Conservation (phyloP, 2,888 invertebrate species). For the Synanthedon myopaeformis region DNA sequence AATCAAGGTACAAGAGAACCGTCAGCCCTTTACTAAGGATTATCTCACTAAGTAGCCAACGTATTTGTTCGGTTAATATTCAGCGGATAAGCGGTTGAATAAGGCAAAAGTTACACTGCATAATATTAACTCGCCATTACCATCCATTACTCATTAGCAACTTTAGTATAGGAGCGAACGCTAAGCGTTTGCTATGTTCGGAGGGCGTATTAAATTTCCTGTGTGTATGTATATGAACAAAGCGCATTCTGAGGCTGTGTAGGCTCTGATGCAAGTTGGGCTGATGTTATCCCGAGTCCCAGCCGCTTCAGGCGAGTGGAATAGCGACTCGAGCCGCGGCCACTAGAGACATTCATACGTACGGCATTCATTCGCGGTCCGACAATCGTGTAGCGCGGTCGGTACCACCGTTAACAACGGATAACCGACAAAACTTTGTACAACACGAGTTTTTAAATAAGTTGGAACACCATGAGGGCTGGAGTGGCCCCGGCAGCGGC, state of each 20-base stretch:
- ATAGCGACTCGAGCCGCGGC: slow-evolving; percentile 9
- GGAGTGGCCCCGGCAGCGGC: slow-evolving; percentile 28
- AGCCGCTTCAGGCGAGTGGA: slow-evolving; percentile 11
- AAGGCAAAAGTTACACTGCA: too few species aligned
- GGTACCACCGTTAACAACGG: slow-evolving; percentile 9
- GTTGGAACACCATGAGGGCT: slow-evolving; percentile 40
- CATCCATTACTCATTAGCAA: neutral
- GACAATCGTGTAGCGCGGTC: slow-evolving; percentile 48
- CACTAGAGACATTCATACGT: neutral
- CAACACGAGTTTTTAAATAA: slow-evolving; percentile 21
- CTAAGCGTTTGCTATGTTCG: neutral
- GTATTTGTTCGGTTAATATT: too few species aligned
- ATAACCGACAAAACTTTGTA: slow-evolving; percentile 33
- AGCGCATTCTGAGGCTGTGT: slow-evolving; percentile 29
- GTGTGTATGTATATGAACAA: slow-evolving; percentile 14
- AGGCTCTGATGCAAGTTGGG: slow-evolving; percentile 9
- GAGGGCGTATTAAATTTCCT: slow-evolving; percentile 1
- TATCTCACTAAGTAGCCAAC: too few species aligned
- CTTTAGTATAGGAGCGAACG: neutral
- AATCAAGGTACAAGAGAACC: too few species aligned
- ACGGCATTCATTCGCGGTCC: slow-evolving; percentile 52
- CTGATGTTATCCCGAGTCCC: slow-evolving; percentile 9
- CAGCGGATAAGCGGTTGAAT: too few species aligned
- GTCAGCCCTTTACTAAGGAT: too few species aligned
- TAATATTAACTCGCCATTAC: neutral